Evolutionary conservation across 2,888 invertebrate species (phyloP), one percentile per base, ranked within the genome.

Genomic region (Lomographa bimaculata): DNA sequence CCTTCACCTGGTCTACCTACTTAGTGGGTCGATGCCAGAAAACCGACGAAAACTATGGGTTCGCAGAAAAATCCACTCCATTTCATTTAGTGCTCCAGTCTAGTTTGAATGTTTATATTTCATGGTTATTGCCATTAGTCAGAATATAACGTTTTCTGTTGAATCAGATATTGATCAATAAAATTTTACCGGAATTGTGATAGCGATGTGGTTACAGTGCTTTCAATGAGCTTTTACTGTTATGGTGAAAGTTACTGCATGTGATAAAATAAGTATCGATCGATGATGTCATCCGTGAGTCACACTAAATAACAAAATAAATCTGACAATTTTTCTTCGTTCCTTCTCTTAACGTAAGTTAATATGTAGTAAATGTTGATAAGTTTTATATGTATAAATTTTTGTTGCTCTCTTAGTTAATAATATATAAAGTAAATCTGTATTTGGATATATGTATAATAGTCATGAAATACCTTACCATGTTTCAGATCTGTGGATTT

Each of bases 1-100:
- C 79, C 77, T 77, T 72, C 64, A 63, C 53, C 55, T 37, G 34
- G 25, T 16, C 8, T n/a, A n/a, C n/a, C n/a, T n/a, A n/a, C n/a
- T n/a, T n/a, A n/a, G n/a, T 21, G 28, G 30, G 46, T 50, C 38
- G 42, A 43, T 42, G 37, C n/a, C 9, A 18, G 7, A 33, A 27
- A 40, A 24, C 34, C 24, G 37, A 37, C 20, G 29, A 24, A 19
- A 35, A 28, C 40, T 28, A 23, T 19, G 26, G 25, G 24, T 54
- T 55, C 50, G 44, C 30, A 38, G 55, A 52, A 54, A 51, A 48
- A 42, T 35, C 8, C 29, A 40, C 29, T 36, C 20, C 10, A 16
- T 36, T 27, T 19, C 35, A 34, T 28, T 28, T 28, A 40, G 33
- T 42, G 18, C 33, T 42, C 34, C 30, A 32, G 35, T 43, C 34